Conservation (phyloP, 2,113 vertebrate species). For the Cheirogaleus medius region DNA sequence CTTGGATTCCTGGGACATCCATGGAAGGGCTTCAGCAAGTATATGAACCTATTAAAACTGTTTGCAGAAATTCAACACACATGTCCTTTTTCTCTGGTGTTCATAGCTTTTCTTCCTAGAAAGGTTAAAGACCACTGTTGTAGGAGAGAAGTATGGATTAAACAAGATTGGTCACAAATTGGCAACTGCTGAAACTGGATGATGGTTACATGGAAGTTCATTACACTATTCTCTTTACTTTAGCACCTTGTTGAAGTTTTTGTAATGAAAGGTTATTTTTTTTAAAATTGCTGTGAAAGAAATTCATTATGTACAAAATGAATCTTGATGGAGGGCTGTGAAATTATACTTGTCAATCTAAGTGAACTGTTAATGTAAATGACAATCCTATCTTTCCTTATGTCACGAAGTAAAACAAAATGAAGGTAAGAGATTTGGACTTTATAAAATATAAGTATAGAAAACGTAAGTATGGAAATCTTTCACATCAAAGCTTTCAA, state of each 20-base stretch:
- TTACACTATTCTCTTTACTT: neutral
- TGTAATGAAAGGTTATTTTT: constrained; percentile 22
- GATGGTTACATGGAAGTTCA: neutral
- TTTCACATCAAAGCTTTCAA: neutral
- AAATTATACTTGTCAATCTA: neutral
- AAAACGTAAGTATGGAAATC: neutral
- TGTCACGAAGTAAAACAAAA: constrained; percentile 9
- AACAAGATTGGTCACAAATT: neutral
- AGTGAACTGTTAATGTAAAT: neutral
- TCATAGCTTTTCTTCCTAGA: neutral
- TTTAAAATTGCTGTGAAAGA: neutral
- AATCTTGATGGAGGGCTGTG: neutral
- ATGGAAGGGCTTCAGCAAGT: constrained; percentile 7
- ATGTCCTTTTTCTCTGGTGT: neutral
- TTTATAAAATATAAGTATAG: neutral
- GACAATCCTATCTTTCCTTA: neutral
- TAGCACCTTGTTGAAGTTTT: neutral
- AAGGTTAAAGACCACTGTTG: neutral
- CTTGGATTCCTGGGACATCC: neutral
- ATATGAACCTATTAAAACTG: neutral
- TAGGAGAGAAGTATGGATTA: neutral
- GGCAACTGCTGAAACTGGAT: neutral
- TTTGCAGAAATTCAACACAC: neutral
- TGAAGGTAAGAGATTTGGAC: neutral
- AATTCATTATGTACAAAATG: constrained; percentile 6